Conservation (phyloP, 2,888 invertebrate genomes). For the Napeogenes sylphis region DNA sequence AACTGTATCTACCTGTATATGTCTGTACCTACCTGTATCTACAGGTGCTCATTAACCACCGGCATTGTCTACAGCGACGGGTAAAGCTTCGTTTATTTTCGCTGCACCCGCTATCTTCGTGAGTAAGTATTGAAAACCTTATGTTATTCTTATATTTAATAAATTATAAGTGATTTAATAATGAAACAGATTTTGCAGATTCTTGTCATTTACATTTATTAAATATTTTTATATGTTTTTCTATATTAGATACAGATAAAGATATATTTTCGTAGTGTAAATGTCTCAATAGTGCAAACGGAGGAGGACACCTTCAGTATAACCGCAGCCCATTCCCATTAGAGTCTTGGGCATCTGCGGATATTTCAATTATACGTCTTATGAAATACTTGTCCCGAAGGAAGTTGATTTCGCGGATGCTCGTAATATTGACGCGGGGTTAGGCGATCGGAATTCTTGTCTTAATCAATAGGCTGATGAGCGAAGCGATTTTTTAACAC, state of each 20-base stretch:
- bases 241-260: no score
- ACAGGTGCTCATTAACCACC: constrained; percentile 5
- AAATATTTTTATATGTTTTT: no score
- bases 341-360: constrained; percentile 41
- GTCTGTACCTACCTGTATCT: constrained; percentile 12
- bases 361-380: constrained; percentile 75
- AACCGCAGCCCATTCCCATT: constrained; percentile 28
- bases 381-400: constrained; percentile 68
- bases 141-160: no score
- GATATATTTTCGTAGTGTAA: no score
- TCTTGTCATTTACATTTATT: no score
- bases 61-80: no score
- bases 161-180: no score
- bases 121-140: background rate
- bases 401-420: constrained; percentile 58
- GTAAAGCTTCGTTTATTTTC: constrained; percentile 8
- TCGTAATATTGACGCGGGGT: constrained; percentile 57
- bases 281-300: no score
- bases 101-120: no score
- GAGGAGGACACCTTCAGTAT: constrained; percentile 10
- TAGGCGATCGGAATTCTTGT: constrained; percentile 63
- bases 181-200: no score
- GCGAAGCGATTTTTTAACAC: constrained; percentile 33
- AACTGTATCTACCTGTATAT: constrained; percentile 25
- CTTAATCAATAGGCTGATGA: constrained; percentile 29